Conservation (phyloP, 1,140 invertebrate genomes). For the Lamellibrachia luymesi region DNA sequence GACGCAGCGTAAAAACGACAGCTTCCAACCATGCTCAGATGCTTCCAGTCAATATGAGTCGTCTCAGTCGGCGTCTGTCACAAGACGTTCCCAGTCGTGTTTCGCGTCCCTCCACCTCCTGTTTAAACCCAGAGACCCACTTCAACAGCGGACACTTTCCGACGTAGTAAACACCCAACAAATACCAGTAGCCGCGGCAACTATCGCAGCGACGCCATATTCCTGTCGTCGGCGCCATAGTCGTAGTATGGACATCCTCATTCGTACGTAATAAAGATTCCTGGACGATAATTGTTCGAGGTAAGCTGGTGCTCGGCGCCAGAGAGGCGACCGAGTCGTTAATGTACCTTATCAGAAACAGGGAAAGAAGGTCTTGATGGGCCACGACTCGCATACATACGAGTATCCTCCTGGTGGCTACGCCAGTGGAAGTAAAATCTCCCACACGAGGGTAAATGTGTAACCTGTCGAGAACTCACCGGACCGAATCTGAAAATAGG, state of each 20-base stretch:
- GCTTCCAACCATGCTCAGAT: background rate
- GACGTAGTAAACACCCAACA: background rate
- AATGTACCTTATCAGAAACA: background rate
- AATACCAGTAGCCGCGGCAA: background rate
- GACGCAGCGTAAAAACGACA: background rate
- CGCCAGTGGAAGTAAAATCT: too few relatives aligned
- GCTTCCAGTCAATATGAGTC: too few relatives aligned
- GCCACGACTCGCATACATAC: too few relatives aligned
- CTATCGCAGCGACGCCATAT: background rate
- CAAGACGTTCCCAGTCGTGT: background rate
- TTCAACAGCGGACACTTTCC: background rate
- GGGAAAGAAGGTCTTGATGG: background rate
- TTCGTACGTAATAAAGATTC: background rate
- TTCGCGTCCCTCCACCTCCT: background rate
- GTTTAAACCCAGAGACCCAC: background rate
- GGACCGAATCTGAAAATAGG: too few relatives aligned
- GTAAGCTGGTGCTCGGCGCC: background rate
- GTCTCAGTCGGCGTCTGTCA: background rate
- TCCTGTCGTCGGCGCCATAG: background rate
- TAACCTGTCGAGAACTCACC: too few relatives aligned
- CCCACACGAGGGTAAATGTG: too few relatives aligned
- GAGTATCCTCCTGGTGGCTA: too few relatives aligned
- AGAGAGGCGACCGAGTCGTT: background rate
- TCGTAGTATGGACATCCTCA: background rate
- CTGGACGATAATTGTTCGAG: background rate